Base-by-base conservation (phyloP, 1,140 invertebrate genomes). In the Cydia fagiglandana region DNA sequence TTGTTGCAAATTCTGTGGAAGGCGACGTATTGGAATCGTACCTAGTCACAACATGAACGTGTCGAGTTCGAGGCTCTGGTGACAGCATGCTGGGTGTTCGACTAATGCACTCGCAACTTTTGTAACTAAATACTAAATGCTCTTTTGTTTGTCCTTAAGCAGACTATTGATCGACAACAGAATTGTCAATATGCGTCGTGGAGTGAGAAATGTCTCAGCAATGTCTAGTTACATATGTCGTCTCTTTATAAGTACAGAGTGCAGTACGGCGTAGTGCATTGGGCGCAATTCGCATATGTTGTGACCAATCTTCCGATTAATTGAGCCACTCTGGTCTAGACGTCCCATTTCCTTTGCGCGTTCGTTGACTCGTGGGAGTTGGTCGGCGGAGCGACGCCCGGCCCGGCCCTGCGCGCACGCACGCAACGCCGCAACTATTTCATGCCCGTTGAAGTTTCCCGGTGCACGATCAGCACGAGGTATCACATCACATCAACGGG, bases 281-380 rank as follows among this genome's bases (percentile, higher is more conserved):
- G 24, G 34, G n/a, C 56, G 47, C 70, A 56, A 74, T 61, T 64
- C 64, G 38, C 45, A 68, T 64, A 53, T 73, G 76, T 53, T 50
- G 47, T 24, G 68, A 74, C 75, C 78, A 68, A 80, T 76, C 77
- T 78, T 79, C 73, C 53, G 75, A 79, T 82, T 85, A 86, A 86
- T 86, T 86, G 81, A 86, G 79, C 79, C 80, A 83, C 79, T 73
- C 78, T 79, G 82, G 84, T 86, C 84, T 83, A 87, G 86, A 87
- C 86, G 78, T 78, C 79, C 66, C 84, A 84, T 82, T 86, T 87
- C 86, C 86, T 85, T 80, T 74, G 74, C 73, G 80, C 83, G 85
- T 85, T 84, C 85, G 76, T 86, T 86, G 84, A 87, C 85, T 82
- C 80, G 74, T 64, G 74, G 61, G 61, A 76, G 77, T 53, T 81